A percentile compares a stretch with the other conserved stretches of the same genome.
These are phyloP conservation scores for Alloplasta piceator DNA, from an alignment of 2,888 invertebrate genomes.

Conservation along the genomic window DNA sequence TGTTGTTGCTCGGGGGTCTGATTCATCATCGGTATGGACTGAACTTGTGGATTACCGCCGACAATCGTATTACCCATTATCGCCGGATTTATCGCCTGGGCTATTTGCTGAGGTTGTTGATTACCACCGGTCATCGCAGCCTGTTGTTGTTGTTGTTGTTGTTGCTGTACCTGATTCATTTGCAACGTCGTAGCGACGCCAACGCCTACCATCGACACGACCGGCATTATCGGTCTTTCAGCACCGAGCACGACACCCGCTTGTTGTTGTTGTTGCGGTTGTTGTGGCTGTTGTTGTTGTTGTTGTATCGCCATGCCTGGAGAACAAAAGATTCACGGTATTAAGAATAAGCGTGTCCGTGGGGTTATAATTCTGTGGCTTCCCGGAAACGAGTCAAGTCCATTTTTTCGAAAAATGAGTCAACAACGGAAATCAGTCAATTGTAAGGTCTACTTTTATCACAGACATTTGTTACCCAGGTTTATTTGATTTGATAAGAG, in stretches of 20 bases:
- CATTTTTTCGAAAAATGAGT: no score
- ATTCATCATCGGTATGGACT: slow-evolving; percentile 76
- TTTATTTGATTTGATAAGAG: no score
- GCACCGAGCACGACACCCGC: slow-evolving; percentile 79
- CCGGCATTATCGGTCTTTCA: slow-evolving; percentile 87
- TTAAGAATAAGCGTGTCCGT: not conserved
- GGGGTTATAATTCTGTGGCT: no score
- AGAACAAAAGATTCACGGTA: slow-evolving; percentile 28
- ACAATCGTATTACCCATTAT: slow-evolving; percentile 80
- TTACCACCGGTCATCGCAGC: slow-evolving; percentile 74
- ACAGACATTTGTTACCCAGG: no score
- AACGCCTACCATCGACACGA: slow-evolving; percentile 86
- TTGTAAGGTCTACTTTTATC: no score
- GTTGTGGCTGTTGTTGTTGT: slow-evolving; percentile 83
- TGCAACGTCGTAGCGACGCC: slow-evolving; percentile 78
- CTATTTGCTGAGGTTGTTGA: slow-evolving; percentile 74
- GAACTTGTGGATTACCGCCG: slow-evolving; percentile 75
- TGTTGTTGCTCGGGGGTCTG: slow-evolving; percentile 73
- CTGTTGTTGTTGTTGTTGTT: slow-evolving; percentile 68
- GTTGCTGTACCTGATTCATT: slow-evolving; percentile 76
- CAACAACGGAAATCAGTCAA: no score
- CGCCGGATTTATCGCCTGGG: slow-evolving; percentile 77
- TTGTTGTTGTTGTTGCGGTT: slow-evolving; percentile 81
- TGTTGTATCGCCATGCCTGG: slow-evolving; percentile 86
- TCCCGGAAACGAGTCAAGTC: no score